A percentile compares a stretch with the other conserved stretches of the same genome.
These are phyloP conservation scores for Todiramphus chloris DNA, from an alignment of 2,113 vertebrate species.

Conservation along the genomic window DNA sequence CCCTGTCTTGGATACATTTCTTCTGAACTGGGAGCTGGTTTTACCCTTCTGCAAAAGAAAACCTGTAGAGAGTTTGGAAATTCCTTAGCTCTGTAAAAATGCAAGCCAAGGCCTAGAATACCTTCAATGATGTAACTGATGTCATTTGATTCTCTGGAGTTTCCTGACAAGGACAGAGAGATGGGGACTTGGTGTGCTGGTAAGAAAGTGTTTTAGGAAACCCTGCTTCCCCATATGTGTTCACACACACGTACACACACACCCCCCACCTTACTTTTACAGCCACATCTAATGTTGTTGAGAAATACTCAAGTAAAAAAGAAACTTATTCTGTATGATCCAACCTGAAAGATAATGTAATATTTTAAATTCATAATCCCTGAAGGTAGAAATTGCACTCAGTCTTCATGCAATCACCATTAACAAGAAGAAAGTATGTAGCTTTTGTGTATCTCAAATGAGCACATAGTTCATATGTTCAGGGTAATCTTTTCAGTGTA, in stretches of 20 bases:
- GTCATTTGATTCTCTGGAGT: neutral
- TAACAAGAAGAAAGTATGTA: neutral
- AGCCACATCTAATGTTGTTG: neutral
- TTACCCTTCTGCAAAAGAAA: neutral
- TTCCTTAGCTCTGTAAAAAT: neutral
- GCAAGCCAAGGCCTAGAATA: neutral
- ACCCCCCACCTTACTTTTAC: neutral
- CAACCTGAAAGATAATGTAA: neutral
- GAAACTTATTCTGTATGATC: neutral
- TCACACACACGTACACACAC: too few species aligned
- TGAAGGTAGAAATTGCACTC: neutral
- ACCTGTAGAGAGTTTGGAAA: neutral
- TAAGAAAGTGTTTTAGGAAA: neutral
- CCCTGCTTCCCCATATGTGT: neutral
- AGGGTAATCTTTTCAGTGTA: neutral
- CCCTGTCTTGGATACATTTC: neutral
- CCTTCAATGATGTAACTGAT: neutral
- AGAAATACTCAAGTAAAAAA: neutral
- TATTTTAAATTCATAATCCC: neutral
- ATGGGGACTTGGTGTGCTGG: neutral
- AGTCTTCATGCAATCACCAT: neutral
- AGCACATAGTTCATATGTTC: neutral
- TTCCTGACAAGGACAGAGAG: neutral
- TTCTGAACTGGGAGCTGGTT: neutral
- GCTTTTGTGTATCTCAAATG: neutral